Percentiles rank a stretch among this genome's conserved stretches.
Conservation (phyloP, 2,113 vertebrate genomes). For the Rhinoderma darwinii region DNA sequence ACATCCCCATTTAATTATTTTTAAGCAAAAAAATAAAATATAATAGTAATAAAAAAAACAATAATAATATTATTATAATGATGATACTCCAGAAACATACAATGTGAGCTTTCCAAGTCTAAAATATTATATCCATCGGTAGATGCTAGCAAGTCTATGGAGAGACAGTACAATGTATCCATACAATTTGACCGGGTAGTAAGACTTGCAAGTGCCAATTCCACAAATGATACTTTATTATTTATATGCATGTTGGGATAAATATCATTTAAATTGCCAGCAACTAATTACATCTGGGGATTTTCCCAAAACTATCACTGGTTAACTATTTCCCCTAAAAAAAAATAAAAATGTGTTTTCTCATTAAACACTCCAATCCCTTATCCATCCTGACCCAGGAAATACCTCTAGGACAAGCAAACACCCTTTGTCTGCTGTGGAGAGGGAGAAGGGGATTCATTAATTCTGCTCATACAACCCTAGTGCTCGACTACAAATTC, state of each 20-base stretch:
- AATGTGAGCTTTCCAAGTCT: not conserved
- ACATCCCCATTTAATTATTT: no score
- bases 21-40: not conserved
- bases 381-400: conserved; percentile 55
- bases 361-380: conserved; percentile 48
- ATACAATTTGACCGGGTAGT: not conserved
- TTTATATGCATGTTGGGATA: conserved; percentile 40
- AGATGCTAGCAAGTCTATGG: not conserved
- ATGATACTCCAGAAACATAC: not conserved
- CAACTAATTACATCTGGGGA: conserved; percentile 26
- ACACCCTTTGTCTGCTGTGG: conserved; percentile 51
- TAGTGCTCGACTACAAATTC: conserved; percentile 18
- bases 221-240: conserved; percentile 34
- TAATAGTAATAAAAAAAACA: not conserved
- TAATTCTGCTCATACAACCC: conserved; percentile 29
- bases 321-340: not conserved
- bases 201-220: not conserved
- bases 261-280: conserved; percentile 42
- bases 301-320: conserved; percentile 25
- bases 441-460: conserved; percentile 19
- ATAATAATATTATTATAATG: not conserved
- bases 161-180: not conserved
- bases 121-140: not conserved
- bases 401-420: conserved; percentile 50
- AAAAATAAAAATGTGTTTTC: conserved; percentile 43